Conservation (phyloP, 2,797 vertebrate genomes). For the Carapus acus region DNA sequence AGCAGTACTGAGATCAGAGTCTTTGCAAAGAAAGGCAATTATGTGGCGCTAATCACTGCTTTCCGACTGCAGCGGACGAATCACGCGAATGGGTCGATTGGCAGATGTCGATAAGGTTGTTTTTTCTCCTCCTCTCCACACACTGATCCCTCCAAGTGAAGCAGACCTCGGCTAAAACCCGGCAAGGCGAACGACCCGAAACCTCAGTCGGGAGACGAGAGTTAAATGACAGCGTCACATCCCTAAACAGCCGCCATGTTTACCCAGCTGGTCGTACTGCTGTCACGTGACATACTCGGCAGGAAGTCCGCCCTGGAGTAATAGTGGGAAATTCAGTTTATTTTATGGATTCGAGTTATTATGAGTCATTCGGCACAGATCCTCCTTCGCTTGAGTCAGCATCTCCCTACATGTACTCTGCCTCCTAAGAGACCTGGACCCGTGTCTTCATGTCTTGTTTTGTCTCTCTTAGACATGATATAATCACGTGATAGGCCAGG, state of each 20-base stretch:
- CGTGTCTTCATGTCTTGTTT: too few species aligned
- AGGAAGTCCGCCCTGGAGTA: slow-evolving; percentile 30
- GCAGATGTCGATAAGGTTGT: not conserved
- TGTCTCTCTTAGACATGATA: too few species aligned
- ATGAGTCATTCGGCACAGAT: too few species aligned
- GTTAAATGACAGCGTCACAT: slow-evolving; percentile 27
- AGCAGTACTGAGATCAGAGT: not conserved
- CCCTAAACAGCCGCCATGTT: slow-evolving; percentile 69
- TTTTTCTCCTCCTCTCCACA: slow-evolving; percentile 6
- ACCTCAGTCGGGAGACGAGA: slow-evolving; percentile 3
- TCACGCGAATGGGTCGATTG: slow-evolving; percentile 16
- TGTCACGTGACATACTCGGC: slow-evolving; percentile 61
- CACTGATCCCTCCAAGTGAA: slow-evolving; percentile 2
- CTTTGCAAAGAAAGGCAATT: slow-evolving; percentile 50
- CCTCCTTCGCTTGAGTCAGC: too few species aligned
- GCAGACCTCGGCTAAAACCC: not conserved
- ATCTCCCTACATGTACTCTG: too few species aligned
- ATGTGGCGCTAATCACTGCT: slow-evolving; percentile 31
- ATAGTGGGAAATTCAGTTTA: too few species aligned
- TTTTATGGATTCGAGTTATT: too few species aligned
- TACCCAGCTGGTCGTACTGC: slow-evolving; percentile 61
- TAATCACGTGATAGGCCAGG: too few species aligned
- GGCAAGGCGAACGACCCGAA: not conserved
- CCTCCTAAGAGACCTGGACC: too few species aligned
- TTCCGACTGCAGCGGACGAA: slow-evolving; percentile 28